Base-by-base conservation (phyloP, 2,888 invertebrate genomes). In the Epistrophe grossulariae region DNA sequence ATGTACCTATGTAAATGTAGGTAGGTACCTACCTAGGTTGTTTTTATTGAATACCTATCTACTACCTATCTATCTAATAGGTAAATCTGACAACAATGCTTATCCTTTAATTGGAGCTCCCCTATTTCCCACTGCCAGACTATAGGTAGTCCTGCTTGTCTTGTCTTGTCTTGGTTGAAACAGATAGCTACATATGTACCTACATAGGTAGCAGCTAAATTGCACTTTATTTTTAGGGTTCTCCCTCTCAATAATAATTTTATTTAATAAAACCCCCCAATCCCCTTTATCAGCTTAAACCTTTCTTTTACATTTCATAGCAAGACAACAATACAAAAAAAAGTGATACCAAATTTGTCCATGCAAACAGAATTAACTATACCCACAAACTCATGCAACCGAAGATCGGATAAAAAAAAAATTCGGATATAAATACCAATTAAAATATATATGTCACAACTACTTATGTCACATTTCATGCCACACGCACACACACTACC, bases 371-470 rank as follows among this genome's bases (percentile, higher is more conserved):
- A 87, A 79, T 87, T 82, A 76, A 73, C 62, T 57, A 74, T 40
- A 8, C 8, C 35, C 8, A 35, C 64, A 17, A 38, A 48, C 71
- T 31, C 76, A 87, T 43, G 72, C 82, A 76, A 64, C 31, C 8
- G 17, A 48, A 70, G 73, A 50, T 70, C 68, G 83, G 79, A 87
- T 87, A 83, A 79, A 82, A 82, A 82, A 82, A 24, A 24, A 24
- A 24, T 24, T 24, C 24, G 24, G 24, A 24, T 24, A 24, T 82
- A 82, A 82, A 82, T 78, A 82, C 76, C 71, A 82, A 85, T 85
- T 81, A 70, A 85, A 87, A 79, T 83, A 87, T 87, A 83, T 87
- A 83, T 87, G 87, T 87, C 87, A 87, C 87, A 79, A 66, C 83
- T 79, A 82, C 82, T 38, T 71, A 17, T 72, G 59, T 72, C 62